A percentile compares a stretch with the other conserved stretches of the same genome.
Conservation (phyloP, 1,140 invertebrate genomes). For the Drosophila miranda region DNA sequence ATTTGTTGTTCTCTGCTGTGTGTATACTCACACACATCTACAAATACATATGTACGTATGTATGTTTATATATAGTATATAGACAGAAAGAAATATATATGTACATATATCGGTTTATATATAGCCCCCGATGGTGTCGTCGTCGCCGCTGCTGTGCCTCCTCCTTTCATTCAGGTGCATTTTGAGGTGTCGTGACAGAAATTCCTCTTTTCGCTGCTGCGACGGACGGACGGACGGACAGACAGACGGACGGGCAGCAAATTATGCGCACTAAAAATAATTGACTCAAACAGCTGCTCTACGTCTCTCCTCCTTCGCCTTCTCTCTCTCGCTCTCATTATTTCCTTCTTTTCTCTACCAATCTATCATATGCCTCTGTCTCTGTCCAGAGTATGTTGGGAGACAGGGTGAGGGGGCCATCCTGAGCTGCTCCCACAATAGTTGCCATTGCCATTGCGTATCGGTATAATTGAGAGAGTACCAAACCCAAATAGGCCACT, state of each 20-base stretch:
- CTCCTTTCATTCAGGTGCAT: conserved; percentile 67
- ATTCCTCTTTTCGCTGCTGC: conserved; percentile 48
- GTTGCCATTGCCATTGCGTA: too few relatives aligned
- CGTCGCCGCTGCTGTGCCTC: conserved; percentile 24
- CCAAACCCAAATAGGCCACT: too few relatives aligned
- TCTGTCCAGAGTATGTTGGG: too few relatives aligned
- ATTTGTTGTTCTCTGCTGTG: conserved; percentile 56
- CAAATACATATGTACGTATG: conserved; percentile 7
- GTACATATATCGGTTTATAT: conserved; percentile 23
- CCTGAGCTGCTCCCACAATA: too few relatives aligned
- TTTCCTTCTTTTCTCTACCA: conserved; percentile 22
- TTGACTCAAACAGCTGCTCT: conserved; percentile 48
- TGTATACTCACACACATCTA: conserved; percentile 35
- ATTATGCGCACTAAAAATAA: conserved; percentile 80
- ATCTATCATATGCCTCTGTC: too few relatives aligned
- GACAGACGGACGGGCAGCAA: conserved; percentile 30
- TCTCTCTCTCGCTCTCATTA: neutral
- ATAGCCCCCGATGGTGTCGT: conserved; percentile 9
- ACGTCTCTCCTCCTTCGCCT: neutral
- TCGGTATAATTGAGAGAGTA: too few relatives aligned
- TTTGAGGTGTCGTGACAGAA: conserved; percentile 79
- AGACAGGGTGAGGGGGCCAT: too few relatives aligned
- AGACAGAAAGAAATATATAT: conserved; percentile 10
- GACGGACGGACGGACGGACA: too few relatives aligned
- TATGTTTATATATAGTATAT: conserved; percentile 5